A percentile compares a stretch with the other conserved stretches of the same genome.
phyloP scores from a whole-genome alignment of 2,113 vertebrate genomes.

The Andinoacara biseriatus region DNA sequence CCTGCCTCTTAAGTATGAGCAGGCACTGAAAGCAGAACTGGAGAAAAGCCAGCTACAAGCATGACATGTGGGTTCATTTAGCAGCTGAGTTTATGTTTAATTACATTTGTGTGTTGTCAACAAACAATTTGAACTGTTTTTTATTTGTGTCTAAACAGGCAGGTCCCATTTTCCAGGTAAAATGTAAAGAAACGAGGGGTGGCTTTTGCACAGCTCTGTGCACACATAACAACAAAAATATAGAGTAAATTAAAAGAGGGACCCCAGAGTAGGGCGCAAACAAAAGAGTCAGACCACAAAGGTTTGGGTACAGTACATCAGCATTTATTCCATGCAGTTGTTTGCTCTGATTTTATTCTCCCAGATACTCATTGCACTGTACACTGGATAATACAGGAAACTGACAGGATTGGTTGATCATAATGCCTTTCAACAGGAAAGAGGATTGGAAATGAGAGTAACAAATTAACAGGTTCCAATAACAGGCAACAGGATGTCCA shows the following conservation, averaged over 20 bases:
- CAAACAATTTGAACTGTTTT: not conserved
- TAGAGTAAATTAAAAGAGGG: not conserved
- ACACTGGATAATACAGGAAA: conserved; percentile 85
- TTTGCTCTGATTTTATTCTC: conserved; percentile 89
- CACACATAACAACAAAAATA: not conserved
- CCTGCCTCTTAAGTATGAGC: conserved; percentile 74
- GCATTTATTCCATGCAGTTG: conserved; percentile 96
- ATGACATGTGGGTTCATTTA: conserved; percentile 68
- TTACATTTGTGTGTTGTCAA: not conserved
- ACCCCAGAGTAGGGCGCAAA: not conserved
- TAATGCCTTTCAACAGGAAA: conserved; percentile 75
- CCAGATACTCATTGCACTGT: conserved; percentile 85
- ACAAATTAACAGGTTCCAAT: conserved; percentile 64
- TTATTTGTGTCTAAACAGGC: conserved; percentile 55
- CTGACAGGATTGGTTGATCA: conserved; percentile 79
- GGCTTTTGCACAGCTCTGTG: not conserved
- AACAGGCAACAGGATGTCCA: conserved; percentile 65
- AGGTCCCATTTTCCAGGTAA: not conserved
- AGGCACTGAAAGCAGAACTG: conserved; percentile 72
- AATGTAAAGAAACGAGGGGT: fast-evolving
- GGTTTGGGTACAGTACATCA: conserved; percentile 86
- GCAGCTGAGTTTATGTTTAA: not conserved
- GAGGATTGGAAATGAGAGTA: conserved; percentile 53
- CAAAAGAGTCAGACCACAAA: conserved; percentile 16
- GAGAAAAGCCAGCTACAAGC: conserved; percentile 65